Conservation (phyloP, 2,113 vertebrate genomes). For the Seriola rivoliana region DNA sequence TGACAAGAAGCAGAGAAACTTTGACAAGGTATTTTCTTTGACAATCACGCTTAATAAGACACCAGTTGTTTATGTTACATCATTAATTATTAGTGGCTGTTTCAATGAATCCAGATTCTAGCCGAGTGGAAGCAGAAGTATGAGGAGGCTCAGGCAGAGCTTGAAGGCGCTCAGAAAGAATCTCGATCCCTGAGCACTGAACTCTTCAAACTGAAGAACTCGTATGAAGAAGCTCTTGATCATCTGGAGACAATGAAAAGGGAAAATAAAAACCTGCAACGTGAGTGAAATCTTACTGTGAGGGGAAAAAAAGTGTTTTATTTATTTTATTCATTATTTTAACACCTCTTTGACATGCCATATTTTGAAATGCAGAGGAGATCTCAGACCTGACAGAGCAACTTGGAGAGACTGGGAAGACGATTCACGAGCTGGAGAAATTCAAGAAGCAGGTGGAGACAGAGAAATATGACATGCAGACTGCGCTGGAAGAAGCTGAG, state of each 20-base stretch:
- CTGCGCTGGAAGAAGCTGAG: slow-evolving; percentile 81
- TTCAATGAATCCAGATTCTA: slow-evolving; percentile 59
- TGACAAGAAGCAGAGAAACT: slow-evolving; percentile 77
- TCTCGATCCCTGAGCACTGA: slow-evolving; percentile 73
- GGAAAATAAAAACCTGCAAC: slow-evolving; percentile 82
- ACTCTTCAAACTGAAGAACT: slow-evolving; percentile 81
- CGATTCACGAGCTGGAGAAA: slow-evolving; percentile 75
- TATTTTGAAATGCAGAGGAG: slow-evolving; percentile 70
- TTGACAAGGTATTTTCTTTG: slow-evolving; percentile 66
- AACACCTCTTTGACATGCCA: neutral
- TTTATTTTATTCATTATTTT: neutral
- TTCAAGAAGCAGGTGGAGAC: slow-evolving; percentile 76
- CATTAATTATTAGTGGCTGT: neutral
- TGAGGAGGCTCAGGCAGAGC: slow-evolving; percentile 77
- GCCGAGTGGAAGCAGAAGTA: slow-evolving; percentile 79
- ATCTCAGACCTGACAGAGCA: slow-evolving; percentile 76
- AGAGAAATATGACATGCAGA: slow-evolving; percentile 73
- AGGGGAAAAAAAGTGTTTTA: neutral
- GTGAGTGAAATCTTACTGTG: slow-evolving; percentile 28
- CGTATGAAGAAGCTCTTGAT: slow-evolving; percentile 74
- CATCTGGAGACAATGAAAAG: slow-evolving; percentile 75
- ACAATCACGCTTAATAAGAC: neutral
- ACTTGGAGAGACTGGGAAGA: slow-evolving; percentile 72
- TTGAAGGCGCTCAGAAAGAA: slow-evolving; percentile 74
- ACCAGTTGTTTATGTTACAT: neutral